Percentiles rank a stretch among this genome's conserved stretches.
phyloP scores from a whole-genome alignment of 2,797 vertebrate genomes.

The Lophotriccus pileatus region DNA sequence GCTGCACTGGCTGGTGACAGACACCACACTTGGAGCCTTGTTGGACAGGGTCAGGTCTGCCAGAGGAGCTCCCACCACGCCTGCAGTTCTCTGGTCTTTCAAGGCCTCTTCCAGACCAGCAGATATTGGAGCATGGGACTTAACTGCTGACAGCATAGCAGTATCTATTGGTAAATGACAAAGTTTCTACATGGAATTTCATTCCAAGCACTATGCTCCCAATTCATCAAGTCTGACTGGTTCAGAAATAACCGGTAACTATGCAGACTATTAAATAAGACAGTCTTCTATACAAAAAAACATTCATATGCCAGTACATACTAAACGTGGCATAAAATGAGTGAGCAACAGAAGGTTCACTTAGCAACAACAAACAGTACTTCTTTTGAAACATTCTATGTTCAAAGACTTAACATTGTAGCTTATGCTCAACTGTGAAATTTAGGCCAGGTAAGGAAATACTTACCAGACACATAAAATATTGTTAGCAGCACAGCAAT shows the following conservation, averaged over 20 bases:
- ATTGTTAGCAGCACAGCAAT: neutral
- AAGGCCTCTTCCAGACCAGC: constrained; percentile 37
- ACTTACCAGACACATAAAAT: neutral
- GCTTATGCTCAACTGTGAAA: neutral
- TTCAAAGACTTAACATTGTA: neutral
- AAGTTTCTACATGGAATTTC: neutral
- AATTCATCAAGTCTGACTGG: neutral
- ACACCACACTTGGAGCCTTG: constrained; percentile 83
- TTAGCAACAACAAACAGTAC: neutral
- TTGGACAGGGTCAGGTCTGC: constrained; percentile 80
- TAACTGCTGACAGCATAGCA: constrained; percentile 47
- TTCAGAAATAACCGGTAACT: neutral
- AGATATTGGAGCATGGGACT: constrained; percentile 69
- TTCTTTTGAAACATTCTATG: neutral
- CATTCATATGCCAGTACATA: neutral
- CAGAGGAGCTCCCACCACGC: constrained; percentile 74
- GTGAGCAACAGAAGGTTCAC: neutral
- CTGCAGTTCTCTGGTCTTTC: constrained; percentile 36
- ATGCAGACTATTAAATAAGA: neutral
- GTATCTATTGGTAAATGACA: constrained; percentile 26
- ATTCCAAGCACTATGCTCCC: neutral
- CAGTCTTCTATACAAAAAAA: neutral
- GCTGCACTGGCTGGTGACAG: constrained; percentile 86
- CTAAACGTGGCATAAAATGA: neutral
- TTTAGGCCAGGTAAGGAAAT: neutral